These are phyloP conservation scores for Operophtera brumata DNA, from an alignment of 2,888 invertebrate species.

Conservation along the genomic window DNA sequence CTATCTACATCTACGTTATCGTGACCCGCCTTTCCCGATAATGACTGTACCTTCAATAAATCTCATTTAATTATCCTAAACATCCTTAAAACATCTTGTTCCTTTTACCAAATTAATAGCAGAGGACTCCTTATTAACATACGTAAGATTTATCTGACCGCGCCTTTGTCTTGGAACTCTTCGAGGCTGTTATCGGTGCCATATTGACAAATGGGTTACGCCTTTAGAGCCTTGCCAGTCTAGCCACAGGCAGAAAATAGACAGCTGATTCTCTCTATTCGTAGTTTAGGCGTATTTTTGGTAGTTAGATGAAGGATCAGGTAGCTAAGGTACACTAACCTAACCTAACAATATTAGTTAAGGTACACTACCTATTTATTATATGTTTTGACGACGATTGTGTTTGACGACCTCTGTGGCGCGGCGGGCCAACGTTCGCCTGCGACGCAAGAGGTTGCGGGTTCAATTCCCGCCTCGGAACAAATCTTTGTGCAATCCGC, in stretches of 20 bases:
- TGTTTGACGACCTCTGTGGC: too few species aligned
- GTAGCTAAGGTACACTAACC: too few species aligned
- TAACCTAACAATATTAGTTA: too few species aligned
- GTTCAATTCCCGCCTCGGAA: too few species aligned
- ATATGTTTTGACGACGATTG: too few species aligned
- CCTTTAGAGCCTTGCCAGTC: constrained; percentile 37
- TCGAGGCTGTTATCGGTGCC: constrained; percentile 58
- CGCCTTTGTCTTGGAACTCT: constrained; percentile 35
- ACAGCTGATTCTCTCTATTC: background rate
- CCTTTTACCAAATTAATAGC: constrained; percentile 21
- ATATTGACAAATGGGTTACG: constrained; percentile 70
- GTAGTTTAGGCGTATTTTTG: too few species aligned
- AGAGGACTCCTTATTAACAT: constrained; percentile 19
- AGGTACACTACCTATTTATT: too few species aligned
- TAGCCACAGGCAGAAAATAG: background rate
- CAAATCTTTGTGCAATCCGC: too few species aligned
- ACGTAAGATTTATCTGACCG: constrained; percentile 18
- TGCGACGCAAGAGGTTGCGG: too few species aligned
- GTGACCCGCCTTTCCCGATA: background rate
- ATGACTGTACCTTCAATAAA: constrained; percentile 5
- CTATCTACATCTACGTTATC: background rate
- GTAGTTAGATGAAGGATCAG: too few species aligned
- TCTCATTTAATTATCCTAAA: constrained; percentile 1
- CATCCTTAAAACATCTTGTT: constrained; percentile 6
- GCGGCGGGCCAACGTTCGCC: too few species aligned